phyloP scores from a whole-genome alignment of 2,888 invertebrate genomes.

The Danaus chrysippus region DNA sequence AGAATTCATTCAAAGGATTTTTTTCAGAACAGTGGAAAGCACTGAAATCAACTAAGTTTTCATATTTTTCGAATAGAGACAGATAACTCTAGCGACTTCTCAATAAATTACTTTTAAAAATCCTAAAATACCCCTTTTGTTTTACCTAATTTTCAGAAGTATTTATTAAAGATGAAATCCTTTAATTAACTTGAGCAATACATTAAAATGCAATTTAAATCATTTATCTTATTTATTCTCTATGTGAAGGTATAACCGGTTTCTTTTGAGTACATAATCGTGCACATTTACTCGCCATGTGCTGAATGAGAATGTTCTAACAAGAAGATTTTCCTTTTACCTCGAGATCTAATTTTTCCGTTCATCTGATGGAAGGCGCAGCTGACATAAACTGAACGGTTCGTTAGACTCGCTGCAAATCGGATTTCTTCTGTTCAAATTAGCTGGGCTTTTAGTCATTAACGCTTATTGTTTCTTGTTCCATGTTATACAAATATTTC shows the following conservation, averaged over 20 bases:
- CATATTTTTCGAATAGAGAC: slow-evolving; percentile 19
- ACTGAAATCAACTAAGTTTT: slow-evolving; percentile 31
- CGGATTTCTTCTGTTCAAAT: slow-evolving; percentile 63
- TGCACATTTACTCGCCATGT: slow-evolving; percentile 14
- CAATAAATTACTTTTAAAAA: too few species aligned
- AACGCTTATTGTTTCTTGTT: slow-evolving; percentile 39
- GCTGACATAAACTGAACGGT: slow-evolving; percentile 50
- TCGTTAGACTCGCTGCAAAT: slow-evolving; percentile 58
- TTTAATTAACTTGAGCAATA: too few species aligned
- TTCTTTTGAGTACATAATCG: background rate
- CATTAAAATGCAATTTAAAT: too few species aligned
- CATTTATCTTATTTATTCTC: too few species aligned
- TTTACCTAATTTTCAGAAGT: too few species aligned
- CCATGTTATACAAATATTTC: too few species aligned
- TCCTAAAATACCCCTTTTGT: too few species aligned
- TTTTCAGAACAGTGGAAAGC: slow-evolving; percentile 33
- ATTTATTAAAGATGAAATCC: too few species aligned
- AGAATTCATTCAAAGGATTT: slow-evolving; percentile 56
- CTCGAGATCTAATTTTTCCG: slow-evolving; percentile 47
- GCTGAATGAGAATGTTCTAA: slow-evolving; percentile 22
- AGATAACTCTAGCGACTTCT: too few species aligned
- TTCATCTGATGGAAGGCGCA: slow-evolving; percentile 55
- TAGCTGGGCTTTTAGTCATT: slow-evolving; percentile 64
- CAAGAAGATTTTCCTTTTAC: slow-evolving; percentile 36
- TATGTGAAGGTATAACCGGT: too few species aligned